Base-by-base conservation (phyloP, 1,140 invertebrate genomes). In the Kradibia gibbosae region DNA sequence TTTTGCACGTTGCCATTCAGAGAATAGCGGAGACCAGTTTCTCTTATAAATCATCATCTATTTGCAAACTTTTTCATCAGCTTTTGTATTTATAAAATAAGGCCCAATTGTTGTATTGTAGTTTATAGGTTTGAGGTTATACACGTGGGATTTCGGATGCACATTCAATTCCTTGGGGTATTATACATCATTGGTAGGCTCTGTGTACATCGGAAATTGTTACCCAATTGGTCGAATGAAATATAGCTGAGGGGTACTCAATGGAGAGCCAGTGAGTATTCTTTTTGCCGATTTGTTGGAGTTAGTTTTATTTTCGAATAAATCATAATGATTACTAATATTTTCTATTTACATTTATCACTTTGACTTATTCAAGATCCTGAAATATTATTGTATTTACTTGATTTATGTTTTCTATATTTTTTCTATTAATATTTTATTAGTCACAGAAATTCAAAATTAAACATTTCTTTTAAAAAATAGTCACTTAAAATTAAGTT, bases 81-180 rank as follows among this genome's bases (percentile, higher is more conserved):
- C 15, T 62, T 70, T 22, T 65, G 2, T 71, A 3, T 71, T 45
- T 3, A 10, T 45, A 45, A 13, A n/a, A 11, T 4, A 31, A 71
- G 5, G 25, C 4, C 45, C 22, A 11, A 45, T 45, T 7, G 17
- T 77, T 77, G 62, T 77, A 1, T 20, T n/a, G n/a, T 15, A 7
- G 74, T 65, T 45, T 77, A 45, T 65, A 62, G 74, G 74, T 62
- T 62, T 77, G 8, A 42, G 73, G 73, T 62, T 76, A 60, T 25
- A 7, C 60, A 65, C 34, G 25, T 39, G 34, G 34, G 34, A 67
- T 55, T 25, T 57, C 28, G 42, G 17, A 45, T 76, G 28, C 31
- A 34, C 4, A 5, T 1, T 25, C 2, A n/a, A 20, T 34, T 36
- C 75, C 60, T 48, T 13, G n/a, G 60, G 62, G 60, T 62, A 77